Evolutionary conservation across 2,113 vertebrate species (phyloP), one percentile per base, ranked within the genome.

Genomic region (Morone chrysops): DNA sequence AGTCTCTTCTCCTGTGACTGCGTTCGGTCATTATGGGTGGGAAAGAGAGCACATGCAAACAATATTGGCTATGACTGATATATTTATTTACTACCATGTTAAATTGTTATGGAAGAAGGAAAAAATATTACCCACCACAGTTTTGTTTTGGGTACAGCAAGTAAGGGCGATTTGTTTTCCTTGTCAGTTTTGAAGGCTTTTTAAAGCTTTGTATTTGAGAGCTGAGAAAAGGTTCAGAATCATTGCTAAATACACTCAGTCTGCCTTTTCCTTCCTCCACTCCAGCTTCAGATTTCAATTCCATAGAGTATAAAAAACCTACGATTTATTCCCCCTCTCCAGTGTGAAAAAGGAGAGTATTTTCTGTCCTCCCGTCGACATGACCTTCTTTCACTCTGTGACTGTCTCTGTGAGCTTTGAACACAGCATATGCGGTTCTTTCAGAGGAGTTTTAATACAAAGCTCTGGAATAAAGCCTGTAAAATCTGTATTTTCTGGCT

Each of bases 381-480:
- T 71, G 70, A 68, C 80, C 79, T 70, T 80, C 68, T 68, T 70
- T 69, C 36, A 2, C 36, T 54, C 17, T 5, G 50, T 11, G 54
- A 75, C 70, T 74, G 75, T 72, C 67, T 73, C 75, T 25, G 59
- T 10, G 8, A 54, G 75, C 71, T 80, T 74, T 79, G 43, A 86
- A 73, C 43, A 5, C 53, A 59, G 54, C 2, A 3, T 43, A 10
- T 25, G 47, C 0, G 0, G 47, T 18, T 41, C 57, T 81, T 83
- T 78, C 70, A 45, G 48, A 60, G 25, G 56, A 50, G 61, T 83
- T 81, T 81, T 75, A 69, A 76, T 81, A 70, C 31, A 80, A 85
- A 82, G 67, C 75, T 68, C 43, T 66, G n/a, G 31, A 85, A 82
- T 84, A 89, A 86, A 67, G 53, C 20, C 62, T 63, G 31, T 77